Conservation (phyloP, 2,113 vertebrate genomes). For the Gorsachius goisagi region DNA sequence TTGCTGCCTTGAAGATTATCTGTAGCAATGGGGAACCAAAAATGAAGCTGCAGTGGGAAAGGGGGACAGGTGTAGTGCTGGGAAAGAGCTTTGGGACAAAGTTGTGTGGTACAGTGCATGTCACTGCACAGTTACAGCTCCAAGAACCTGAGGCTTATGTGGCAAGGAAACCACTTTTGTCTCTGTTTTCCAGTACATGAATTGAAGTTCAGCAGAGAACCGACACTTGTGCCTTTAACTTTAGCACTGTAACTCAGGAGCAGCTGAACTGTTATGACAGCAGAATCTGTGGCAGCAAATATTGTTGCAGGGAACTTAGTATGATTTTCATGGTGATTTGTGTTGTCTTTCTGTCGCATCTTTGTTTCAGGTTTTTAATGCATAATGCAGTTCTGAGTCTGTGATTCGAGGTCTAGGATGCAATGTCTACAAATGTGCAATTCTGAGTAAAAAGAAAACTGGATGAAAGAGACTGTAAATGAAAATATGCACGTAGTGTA, state of each 20-base stretch:
- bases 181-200: background rate
- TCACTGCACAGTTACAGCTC: rapidly evolving
- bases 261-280: background rate
- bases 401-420: rapidly evolving
- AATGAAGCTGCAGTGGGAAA: background rate
- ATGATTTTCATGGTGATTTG: background rate
- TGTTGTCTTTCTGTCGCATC: background rate
- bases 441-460: background rate
- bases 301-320: background rate
- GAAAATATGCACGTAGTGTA: background rate
- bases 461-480: background rate
- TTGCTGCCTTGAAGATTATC: background rate
- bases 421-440: rapidly evolving
- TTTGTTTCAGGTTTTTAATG: background rate
- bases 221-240: background rate
- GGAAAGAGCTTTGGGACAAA: background rate
- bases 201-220: background rate
- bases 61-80: rapidly evolving
- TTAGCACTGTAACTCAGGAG: background rate
- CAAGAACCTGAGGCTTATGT: background rate
- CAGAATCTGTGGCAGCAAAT: background rate
- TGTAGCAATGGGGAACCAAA: background rate
- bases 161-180: background rate
- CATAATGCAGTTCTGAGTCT: background rate
- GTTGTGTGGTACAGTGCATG: background rate